These are phyloP conservation scores for Cynopterus sphinx DNA, from an alignment of 2,797 vertebrate species.

Conservation along the genomic window DNA sequence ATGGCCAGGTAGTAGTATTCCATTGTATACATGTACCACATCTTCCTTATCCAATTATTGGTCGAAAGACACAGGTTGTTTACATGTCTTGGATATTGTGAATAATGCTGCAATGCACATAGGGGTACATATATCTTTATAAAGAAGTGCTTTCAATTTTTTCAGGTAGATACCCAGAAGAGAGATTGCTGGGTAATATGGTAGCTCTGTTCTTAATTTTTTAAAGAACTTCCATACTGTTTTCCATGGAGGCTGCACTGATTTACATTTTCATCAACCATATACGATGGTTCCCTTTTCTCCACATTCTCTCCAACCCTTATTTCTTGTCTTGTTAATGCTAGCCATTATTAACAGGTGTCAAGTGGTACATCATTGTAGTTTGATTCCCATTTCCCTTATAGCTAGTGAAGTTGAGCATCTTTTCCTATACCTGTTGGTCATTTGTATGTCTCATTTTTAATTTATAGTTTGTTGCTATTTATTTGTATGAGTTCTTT, in stretches of 20 bases:
- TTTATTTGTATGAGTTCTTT: not conserved
- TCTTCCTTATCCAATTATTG: not conserved
- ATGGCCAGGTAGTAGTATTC: not conserved
- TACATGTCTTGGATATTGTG: not conserved
- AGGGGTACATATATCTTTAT: not conserved
- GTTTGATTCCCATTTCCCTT: not conserved
- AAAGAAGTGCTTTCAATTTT: not conserved
- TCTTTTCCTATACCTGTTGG: not conserved
- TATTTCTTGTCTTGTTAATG: not conserved
- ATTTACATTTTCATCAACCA: not conserved
- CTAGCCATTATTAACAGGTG: not conserved
- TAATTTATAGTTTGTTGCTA: not conserved
- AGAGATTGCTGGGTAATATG: not conserved
- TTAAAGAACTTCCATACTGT: no score
- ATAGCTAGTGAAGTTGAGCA: not conserved
- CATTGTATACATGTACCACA: not conserved
- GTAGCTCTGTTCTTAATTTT: not conserved
- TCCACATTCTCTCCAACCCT: not conserved
- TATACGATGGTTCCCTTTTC: not conserved
- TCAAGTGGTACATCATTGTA: not conserved
- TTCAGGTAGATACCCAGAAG: not conserved
- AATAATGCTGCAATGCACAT: not conserved
- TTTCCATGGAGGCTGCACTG: not conserved
- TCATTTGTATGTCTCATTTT: not conserved
- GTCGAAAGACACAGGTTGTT: not conserved